Evolutionary conservation across 2,888 invertebrate genomes (phyloP).

Genomic region (Aromia moschata): DNA sequence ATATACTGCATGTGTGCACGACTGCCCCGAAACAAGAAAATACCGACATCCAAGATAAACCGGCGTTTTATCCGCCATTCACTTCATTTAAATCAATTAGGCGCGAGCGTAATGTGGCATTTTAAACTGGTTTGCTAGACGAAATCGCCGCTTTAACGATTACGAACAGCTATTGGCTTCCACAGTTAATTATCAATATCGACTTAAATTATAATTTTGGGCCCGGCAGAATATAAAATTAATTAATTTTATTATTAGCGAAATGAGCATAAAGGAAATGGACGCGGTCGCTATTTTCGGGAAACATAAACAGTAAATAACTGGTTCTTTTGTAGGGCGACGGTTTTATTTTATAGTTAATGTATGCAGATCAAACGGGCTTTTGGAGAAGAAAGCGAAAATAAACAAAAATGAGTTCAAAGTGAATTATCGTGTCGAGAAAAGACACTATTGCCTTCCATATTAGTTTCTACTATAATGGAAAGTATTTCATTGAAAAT

Average conservation of each 20-base stretch:
- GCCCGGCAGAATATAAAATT: neutral
- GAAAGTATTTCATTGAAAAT: too few species aligned
- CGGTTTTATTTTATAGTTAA: neutral
- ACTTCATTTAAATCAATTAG: conserved; percentile 20
- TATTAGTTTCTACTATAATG: too few species aligned
- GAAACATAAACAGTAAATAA: neutral
- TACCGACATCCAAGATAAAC: neutral
- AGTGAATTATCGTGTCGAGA: too few species aligned
- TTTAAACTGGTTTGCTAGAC: conserved; percentile 21
- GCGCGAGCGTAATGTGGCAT: conserved; percentile 10
- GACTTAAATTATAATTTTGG: conserved; percentile 5
- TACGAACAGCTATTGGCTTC: conserved; percentile 5
- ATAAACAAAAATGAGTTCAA: neutral
- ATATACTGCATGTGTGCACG: neutral
- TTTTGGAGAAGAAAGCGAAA: neutral
- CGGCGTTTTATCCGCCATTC: conserved; percentile 1
- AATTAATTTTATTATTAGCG: neutral
- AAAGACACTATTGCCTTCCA: too few species aligned
- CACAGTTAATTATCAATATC: conserved; percentile 2
- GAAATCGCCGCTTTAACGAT: conserved; percentile 12
- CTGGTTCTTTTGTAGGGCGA: neutral
- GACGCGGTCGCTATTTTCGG: neutral
- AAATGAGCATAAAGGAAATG: conserved; percentile 1
- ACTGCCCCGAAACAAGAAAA: neutral
- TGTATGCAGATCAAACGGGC: neutral